Conservation (phyloP, 2,888 invertebrate genomes). For the Tortrix viridana region DNA sequence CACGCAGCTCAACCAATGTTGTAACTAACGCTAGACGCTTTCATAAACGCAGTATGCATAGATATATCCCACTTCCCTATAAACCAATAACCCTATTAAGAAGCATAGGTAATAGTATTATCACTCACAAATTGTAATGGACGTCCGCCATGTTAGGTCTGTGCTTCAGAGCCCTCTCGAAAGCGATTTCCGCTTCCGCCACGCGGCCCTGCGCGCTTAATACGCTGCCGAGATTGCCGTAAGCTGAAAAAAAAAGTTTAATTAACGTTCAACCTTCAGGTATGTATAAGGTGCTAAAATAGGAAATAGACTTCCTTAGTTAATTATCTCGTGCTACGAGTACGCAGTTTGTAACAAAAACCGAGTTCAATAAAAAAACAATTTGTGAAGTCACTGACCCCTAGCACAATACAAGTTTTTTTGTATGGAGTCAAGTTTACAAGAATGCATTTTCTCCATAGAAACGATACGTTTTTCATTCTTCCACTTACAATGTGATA, state of each 20-base stretch:
- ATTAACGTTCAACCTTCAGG: constrained; percentile 17
- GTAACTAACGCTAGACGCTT: constrained; percentile 9
- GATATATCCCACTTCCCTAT: constrained; percentile 5
- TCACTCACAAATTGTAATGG: constrained; percentile 99
- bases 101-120: constrained; percentile 36
- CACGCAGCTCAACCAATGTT: neutral
- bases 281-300: neutral
- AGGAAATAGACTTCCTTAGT: neutral
- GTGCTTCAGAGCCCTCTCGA: constrained; percentile 94
- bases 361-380: too few relatives aligned
- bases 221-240: constrained; percentile 98
- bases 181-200: constrained; percentile 95
- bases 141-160: constrained; percentile 99
- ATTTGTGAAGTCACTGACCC: too few relatives aligned
- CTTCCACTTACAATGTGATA: too few relatives aligned
- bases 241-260: constrained; percentile 87
- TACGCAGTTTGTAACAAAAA: too few relatives aligned
- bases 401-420: too few relatives aligned
- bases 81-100: constrained; percentile 4
- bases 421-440: too few relatives aligned
- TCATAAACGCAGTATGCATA: constrained; percentile 15
- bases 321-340: too few relatives aligned
- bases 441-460: too few relatives aligned
- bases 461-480: too few relatives aligned
- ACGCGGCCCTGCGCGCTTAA: constrained; percentile 94